phyloP scores from a whole-genome alignment of 1,140 invertebrate genomes.

The Bombus balteatus region DNA sequence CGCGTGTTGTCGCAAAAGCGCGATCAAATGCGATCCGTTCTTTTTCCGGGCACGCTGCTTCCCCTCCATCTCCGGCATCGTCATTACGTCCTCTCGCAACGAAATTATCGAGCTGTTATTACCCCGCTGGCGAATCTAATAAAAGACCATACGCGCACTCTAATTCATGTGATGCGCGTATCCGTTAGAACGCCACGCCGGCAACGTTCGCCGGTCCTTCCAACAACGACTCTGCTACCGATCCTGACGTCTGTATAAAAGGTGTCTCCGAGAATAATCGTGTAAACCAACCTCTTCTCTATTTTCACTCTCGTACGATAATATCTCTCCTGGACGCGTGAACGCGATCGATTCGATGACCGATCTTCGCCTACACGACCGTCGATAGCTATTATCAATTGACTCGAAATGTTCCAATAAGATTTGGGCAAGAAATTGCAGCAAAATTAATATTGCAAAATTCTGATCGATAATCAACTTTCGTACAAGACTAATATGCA shows the following conservation, averaged over 20 bases:
- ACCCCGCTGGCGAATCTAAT: slow-evolving; percentile 68
- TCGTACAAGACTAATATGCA: no score
- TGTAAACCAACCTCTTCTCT: background rate
- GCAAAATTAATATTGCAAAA: no score
- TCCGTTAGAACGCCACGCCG: slow-evolving; percentile 59
- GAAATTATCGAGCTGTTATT: slow-evolving; percentile 66
- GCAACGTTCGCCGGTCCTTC: slow-evolving; percentile 44
- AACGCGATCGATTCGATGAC: background rate
- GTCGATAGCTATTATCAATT: no score
- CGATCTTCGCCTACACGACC: background rate
- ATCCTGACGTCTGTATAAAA: background rate
- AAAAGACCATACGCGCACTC: slow-evolving; percentile 54
- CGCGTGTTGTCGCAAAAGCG: slow-evolving; percentile 59
- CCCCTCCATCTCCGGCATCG: slow-evolving; percentile 30
- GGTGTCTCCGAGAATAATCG: background rate
- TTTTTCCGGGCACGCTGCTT: slow-evolving; percentile 36
- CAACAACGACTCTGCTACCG: background rate
- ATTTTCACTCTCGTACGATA: background rate
- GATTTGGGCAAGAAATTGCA: no score
- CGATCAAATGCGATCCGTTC: slow-evolving; percentile 52
- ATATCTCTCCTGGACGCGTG: background rate
- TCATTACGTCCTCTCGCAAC: slow-evolving; percentile 49
- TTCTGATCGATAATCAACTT: no score
- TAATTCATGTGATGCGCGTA: slow-evolving; percentile 67
- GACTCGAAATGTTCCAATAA: no score